Percentiles rank a stretch among this genome's conserved stretches.
Conservation (phyloP, 2,797 vertebrate species). For the Zalophus californianus region DNA sequence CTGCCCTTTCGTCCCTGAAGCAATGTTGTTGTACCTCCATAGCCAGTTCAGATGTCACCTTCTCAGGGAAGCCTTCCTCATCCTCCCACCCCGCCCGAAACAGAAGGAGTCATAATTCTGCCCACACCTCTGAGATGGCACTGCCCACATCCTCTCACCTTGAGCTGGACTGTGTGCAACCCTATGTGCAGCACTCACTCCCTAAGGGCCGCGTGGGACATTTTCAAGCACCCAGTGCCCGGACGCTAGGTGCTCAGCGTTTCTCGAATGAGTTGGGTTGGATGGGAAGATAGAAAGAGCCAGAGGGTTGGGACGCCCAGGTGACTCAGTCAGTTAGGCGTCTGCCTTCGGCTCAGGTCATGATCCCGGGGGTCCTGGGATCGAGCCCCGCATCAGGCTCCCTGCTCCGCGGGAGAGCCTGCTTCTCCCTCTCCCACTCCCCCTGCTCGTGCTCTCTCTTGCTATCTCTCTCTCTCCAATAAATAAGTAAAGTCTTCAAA, state of each 20-base stretch:
- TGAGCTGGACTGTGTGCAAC: neutral
- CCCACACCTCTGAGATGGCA: neutral
- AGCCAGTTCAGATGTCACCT: neutral
- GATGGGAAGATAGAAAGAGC: neutral
- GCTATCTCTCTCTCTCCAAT: neutral
- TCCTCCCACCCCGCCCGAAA: neutral
- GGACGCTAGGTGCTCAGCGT: neutral
- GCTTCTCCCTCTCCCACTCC: neutral
- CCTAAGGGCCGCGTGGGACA: neutral
- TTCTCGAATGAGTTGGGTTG: neutral
- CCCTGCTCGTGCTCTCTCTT: neutral
- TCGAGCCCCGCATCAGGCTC: neutral
- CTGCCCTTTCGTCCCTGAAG: neutral
- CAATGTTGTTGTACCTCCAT: constrained; percentile 26
- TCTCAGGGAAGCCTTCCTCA: neutral
- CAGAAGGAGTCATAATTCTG: constrained; percentile 11
- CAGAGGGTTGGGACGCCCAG: neutral
- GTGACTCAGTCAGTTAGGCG: neutral
- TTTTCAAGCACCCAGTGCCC: neutral
- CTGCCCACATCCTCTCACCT: neutral
- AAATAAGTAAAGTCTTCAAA: neutral
- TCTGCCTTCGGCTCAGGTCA: neutral
- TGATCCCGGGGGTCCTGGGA: neutral
- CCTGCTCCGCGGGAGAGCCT: neutral
- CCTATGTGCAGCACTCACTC: neutral